phyloP scores from a whole-genome alignment of 2,888 invertebrate genomes.

The Macrophya alboannulata region DNA sequence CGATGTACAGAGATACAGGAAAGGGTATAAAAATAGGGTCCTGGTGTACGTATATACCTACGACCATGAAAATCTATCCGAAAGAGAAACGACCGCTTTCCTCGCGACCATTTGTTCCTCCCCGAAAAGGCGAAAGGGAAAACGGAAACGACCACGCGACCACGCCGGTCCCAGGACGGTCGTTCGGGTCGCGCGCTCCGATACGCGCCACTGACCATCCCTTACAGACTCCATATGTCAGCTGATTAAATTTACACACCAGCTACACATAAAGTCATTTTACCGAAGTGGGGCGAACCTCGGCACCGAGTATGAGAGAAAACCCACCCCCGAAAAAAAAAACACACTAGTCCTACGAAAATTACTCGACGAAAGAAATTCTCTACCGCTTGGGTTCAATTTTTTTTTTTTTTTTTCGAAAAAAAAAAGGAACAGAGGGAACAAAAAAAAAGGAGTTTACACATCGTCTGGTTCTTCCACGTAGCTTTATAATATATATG shows the following conservation, averaged over 20 bases:
- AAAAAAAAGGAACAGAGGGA: neutral
- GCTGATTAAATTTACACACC: conserved; percentile 53
- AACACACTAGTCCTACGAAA: neutral
- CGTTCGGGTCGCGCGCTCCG: conserved; percentile 47
- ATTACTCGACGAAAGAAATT: neutral
- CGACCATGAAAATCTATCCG: conserved; percentile 24
- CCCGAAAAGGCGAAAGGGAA: conserved; percentile 37
- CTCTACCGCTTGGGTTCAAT: neutral
- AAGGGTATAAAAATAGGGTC: neutral
- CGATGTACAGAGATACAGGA: neutral
- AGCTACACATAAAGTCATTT: conserved; percentile 39
- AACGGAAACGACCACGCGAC: conserved; percentile 53
- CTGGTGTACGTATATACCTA: neutral
- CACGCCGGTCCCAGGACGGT: conserved; percentile 48
- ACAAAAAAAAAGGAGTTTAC: neutral
- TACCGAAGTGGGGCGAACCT: conserved; percentile 11
- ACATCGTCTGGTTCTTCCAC: neutral
- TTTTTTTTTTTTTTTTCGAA: too few relatives aligned
- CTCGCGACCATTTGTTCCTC: conserved; percentile 31
- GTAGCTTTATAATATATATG: neutral
- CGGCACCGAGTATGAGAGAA: conserved; percentile 7
- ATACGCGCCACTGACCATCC: conserved; percentile 49
- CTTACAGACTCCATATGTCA: conserved; percentile 48
- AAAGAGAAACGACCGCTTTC: conserved; percentile 38
- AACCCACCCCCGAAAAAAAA: neutral